A percentile compares a stretch with the other conserved stretches of the same genome.
Conservation (phyloP, 2,888 invertebrate genomes). For the Scaeva pyrastri region DNA sequence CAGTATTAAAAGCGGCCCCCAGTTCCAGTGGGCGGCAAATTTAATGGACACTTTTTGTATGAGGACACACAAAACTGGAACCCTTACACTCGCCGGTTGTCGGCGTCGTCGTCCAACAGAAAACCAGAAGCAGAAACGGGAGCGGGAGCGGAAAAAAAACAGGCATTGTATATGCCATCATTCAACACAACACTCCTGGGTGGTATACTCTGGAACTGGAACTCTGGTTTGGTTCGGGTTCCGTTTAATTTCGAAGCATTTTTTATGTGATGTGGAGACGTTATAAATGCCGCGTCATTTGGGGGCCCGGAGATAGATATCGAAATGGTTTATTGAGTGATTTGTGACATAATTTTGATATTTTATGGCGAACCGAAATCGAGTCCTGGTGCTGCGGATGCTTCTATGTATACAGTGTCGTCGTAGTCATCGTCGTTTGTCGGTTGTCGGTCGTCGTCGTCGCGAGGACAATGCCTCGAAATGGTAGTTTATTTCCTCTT, state of each 20-base stretch:
- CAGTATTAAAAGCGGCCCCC: neutral
- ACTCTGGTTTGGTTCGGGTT: neutral
- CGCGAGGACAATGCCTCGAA: conserved; percentile 39
- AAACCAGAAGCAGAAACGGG: neutral
- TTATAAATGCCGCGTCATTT: conserved; percentile 72
- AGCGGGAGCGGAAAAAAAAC: neutral
- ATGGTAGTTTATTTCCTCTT: conserved; percentile 73
- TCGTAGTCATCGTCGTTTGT: too few relatives aligned
- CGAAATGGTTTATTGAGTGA: conserved; percentile 77
- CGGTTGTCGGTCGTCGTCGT: too few relatives aligned
- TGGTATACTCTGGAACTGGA: neutral
- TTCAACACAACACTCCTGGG: conserved; percentile 6
- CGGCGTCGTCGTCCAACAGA: too few relatives aligned
- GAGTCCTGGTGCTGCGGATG: conserved; percentile 53
- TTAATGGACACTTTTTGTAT: conserved; percentile 71
- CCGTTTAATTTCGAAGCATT: conserved; percentile 52
- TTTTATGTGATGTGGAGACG: conserved; percentile 50
- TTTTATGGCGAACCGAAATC: conserved; percentile 72
- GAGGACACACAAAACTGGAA: conserved; percentile 41
- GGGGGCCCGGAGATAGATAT: conserved; percentile 70
- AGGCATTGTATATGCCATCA: neutral
- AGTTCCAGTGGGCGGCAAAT: conserved; percentile 21
- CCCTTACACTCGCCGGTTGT: conserved; percentile 44
- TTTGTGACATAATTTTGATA: conserved; percentile 77
- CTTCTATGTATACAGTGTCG: conserved; percentile 23